These are phyloP conservation scores for Volucella inflata DNA, from an alignment of 2,888 invertebrate species.

Conservation along the genomic window DNA sequence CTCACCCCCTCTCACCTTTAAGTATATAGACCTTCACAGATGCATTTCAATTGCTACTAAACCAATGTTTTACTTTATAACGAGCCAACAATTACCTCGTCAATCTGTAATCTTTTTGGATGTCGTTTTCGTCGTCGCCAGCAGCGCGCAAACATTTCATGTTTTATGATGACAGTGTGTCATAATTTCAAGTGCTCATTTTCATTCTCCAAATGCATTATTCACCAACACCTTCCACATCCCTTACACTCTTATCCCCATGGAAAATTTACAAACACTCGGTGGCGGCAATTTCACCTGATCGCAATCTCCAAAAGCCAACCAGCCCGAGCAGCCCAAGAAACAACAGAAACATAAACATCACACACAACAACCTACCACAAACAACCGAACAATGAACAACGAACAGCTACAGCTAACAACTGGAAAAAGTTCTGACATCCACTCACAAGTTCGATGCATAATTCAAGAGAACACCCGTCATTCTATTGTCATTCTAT, in stretches of 20 bases:
- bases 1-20: neutral
- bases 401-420: neutral
- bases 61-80: constrained; percentile 69
- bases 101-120: constrained; percentile 59
- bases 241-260: neutral
- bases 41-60: constrained; percentile 33
- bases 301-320: constrained; percentile 69
- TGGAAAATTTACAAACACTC: constrained; percentile 1
- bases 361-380: constrained; percentile 24
- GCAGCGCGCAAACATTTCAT: constrained; percentile 62
- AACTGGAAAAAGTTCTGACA: constrained; percentile 62
- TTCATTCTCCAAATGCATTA: constrained; percentile 73
- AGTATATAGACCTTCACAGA: neutral
- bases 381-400: constrained; percentile 6
- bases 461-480: constrained; percentile 75
- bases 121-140: constrained; percentile 23
- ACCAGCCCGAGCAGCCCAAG: constrained; percentile 37
- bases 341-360: constrained; percentile 25
- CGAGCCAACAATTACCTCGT: constrained; percentile 73
- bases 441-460: constrained; percentile 71
- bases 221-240: constrained; percentile 37
- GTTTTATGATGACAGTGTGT: constrained; percentile 75
- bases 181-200: constrained; percentile 73
- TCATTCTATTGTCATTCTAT: constrained; percentile 75
- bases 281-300: constrained; percentile 60